These are phyloP conservation scores for Haliclystus octoradiatus DNA, from an alignment of 30 jellyfish, hydroid and myxozoan genomes.

Conservation along the genomic window DNA sequence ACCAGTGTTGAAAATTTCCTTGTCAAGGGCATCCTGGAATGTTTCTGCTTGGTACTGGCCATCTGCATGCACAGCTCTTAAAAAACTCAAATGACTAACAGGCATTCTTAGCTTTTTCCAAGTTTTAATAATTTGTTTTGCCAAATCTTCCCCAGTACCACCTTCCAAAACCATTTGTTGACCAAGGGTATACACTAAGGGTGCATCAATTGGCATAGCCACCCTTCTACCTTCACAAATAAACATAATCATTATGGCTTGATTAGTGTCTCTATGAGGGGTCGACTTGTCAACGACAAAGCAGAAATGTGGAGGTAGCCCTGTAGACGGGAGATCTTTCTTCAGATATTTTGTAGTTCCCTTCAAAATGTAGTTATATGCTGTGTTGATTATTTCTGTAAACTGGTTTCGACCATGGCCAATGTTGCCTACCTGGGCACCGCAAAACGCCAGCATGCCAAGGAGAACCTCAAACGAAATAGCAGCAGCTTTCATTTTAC, in stretches of 20 bases:
- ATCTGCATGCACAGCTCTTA: conserved; percentile 26
- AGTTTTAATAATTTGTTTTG: conserved; percentile 5
- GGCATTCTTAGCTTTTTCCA: conserved; percentile 1
- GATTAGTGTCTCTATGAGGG: not conserved
- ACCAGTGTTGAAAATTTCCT: not conserved
- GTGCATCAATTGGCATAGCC: conserved; percentile 19
- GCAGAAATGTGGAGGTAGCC: conserved; percentile 1
- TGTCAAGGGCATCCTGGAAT: conserved; percentile 8
- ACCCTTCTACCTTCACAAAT: conserved; percentile 10
- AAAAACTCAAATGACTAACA: no score
- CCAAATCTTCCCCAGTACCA: conserved; percentile 22
- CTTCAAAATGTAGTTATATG: not conserved
- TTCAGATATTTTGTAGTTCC: not conserved
- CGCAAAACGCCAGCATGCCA: conserved; percentile 17
- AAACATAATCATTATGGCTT: conserved; percentile 15
- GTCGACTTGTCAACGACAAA: conserved; percentile 14
- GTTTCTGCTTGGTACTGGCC: conserved; percentile 28
- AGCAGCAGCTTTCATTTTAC: conserved; percentile 36
- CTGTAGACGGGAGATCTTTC: not conserved
- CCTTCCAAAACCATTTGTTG: not conserved
- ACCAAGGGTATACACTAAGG: conserved; percentile 9
- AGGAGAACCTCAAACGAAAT: conserved; percentile 8
- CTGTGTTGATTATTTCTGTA: not conserved
- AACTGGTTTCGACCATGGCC: conserved; percentile 3
- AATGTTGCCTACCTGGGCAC: conserved; percentile 15